phyloP scores from a whole-genome alignment of 2,113 vertebrate species.

The Puma concolor region DNA sequence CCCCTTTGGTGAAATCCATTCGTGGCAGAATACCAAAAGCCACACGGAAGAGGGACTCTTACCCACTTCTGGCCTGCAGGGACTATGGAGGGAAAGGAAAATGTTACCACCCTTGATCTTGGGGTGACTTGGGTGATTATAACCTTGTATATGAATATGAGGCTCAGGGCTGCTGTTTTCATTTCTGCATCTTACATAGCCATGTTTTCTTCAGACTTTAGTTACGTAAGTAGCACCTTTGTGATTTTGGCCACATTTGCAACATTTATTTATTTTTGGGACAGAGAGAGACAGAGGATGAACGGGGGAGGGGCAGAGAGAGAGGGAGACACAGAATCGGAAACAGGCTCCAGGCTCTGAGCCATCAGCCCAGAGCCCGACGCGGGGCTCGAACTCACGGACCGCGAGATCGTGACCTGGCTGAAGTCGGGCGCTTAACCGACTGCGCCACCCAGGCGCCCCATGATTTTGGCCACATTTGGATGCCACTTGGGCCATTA shows the following conservation, averaged over 20 bases:
- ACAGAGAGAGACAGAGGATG: no score
- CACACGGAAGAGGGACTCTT: not conserved
- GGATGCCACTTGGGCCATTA: not conserved
- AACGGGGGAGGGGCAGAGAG: no score
- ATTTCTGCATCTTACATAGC: not conserved
- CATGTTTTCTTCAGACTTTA: not conserved
- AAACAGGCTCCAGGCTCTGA: no score
- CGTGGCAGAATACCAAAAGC: not conserved
- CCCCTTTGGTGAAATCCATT: not conserved
- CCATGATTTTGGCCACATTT: not conserved
- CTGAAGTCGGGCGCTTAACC: no score
- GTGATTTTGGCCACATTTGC: constrained; percentile 4
- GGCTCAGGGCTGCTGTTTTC: not conserved
- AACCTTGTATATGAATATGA: not conserved
- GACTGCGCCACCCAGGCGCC: no score
- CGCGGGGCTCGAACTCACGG: no score
- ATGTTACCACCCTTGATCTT: not conserved
- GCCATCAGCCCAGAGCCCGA: no score
- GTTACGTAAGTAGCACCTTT: not conserved
- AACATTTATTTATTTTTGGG: no score
- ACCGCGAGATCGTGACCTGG: no score
- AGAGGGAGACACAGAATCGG: no score
- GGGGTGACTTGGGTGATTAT: not conserved
- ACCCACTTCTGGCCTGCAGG: not conserved
- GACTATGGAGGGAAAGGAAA: not conserved